A percentile compares a stretch with the other conserved stretches of the same genome.
Evolutionary conservation across 2,797 vertebrate species (phyloP).

Genomic region (Lindbergichthys nudifrons): DNA sequence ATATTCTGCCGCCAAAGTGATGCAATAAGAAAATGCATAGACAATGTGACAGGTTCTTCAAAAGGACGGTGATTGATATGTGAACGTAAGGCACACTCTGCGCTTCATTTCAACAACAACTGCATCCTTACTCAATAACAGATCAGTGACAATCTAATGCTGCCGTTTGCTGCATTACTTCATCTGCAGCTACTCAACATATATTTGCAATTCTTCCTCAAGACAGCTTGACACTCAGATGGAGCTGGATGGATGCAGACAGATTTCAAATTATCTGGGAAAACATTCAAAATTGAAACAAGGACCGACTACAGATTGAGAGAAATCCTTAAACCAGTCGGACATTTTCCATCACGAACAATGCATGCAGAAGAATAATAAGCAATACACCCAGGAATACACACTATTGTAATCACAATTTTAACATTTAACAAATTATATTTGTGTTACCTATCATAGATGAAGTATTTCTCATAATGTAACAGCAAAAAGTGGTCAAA

Average conservation of each 20-base stretch:
- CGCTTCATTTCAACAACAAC: constrained; percentile 15
- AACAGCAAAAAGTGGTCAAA: not conserved
- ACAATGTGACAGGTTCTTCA: constrained; percentile 19
- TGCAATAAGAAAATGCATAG: not conserved
- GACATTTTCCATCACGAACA: not conserved
- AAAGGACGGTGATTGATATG: constrained; percentile 3
- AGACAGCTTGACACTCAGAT: constrained; percentile 6
- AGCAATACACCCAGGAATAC: not conserved
- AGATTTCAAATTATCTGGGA: not conserved
- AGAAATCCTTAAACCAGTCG: not conserved
- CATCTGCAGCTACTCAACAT: constrained; percentile 6
- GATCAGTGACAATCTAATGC: constrained; percentile 31
- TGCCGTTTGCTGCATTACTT: not conserved
- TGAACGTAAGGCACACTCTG: constrained; percentile 3
- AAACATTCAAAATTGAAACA: not conserved
- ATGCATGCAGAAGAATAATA: not conserved
- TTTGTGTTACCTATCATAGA: not conserved
- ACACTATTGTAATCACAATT: not conserved
- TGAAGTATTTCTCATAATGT: not conserved
- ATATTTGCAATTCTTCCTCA: not conserved
- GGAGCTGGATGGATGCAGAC: not conserved
- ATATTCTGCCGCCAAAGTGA: not conserved
- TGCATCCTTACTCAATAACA: constrained; percentile 10
- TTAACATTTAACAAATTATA: no score
- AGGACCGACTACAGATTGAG: not conserved